Conservation (phyloP, 2,888 invertebrate species). For the Stenodera caucasica region DNA sequence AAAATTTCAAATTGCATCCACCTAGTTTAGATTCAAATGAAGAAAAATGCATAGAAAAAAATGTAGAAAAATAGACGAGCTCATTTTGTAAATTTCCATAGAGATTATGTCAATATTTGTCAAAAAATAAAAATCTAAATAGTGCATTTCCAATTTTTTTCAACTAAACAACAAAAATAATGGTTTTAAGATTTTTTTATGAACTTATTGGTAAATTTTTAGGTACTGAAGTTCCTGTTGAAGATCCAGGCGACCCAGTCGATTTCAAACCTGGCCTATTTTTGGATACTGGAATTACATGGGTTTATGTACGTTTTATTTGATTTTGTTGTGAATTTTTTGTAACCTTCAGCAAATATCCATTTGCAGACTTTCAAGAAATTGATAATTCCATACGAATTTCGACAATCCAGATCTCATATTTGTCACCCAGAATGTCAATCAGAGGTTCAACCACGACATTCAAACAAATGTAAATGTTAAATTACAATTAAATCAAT, state of each 20-base stretch:
- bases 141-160: too few relatives aligned
- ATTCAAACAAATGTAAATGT: too few relatives aligned
- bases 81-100: too few relatives aligned
- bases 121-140: too few relatives aligned
- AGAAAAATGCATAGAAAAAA: too few relatives aligned
- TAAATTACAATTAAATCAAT: too few relatives aligned
- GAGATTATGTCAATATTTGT: too few relatives aligned
- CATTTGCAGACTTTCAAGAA: constrained; percentile 38
- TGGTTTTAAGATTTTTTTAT: constrained; percentile 35
- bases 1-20: constrained; percentile 2
- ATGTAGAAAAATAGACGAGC: too few relatives aligned
- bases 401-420: constrained; percentile 11
- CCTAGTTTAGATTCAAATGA: too few relatives aligned
- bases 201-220: constrained; percentile 40
- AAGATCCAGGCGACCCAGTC: constrained; percentile 41
- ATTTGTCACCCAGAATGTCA: too few relatives aligned
- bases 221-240: constrained; percentile 36
- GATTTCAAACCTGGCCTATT: constrained; percentile 47
- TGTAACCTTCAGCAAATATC: not conserved
- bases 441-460: too few relatives aligned
- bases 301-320: constrained; percentile 27
- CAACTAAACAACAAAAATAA: not conserved
- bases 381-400: constrained; percentile 34
- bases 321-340: not conserved
- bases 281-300: constrained; percentile 46